Percentiles rank a stretch among this genome's conserved stretches.
phyloP scores from a whole-genome alignment of 2,888 invertebrate species.

The Brachypalpus laphriformis region DNA sequence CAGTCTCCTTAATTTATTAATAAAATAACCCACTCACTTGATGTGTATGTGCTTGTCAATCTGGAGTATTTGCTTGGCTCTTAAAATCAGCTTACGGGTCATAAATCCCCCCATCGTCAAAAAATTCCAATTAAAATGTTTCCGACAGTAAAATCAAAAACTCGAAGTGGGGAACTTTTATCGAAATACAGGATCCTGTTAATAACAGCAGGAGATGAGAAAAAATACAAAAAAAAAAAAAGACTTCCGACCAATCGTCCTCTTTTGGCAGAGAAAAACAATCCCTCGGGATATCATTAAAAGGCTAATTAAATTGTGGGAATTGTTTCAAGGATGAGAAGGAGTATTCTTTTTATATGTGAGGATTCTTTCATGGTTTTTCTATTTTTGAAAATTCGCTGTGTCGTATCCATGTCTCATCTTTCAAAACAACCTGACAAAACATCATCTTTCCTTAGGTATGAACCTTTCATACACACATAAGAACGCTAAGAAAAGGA shows the following conservation, averaged over 20 bases:
- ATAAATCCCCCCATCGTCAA: slow-evolving; percentile 63
- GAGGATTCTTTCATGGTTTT: slow-evolving; percentile 2
- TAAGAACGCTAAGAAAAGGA: not conserved
- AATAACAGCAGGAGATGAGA: slow-evolving; percentile 23
- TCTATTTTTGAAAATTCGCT: not conserved
- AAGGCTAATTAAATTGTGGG: slow-evolving; percentile 71
- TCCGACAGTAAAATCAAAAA: slow-evolving; percentile 54
- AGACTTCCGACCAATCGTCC: not conserved
- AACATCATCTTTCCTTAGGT: slow-evolving; percentile 34
- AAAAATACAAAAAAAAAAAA: not conserved
- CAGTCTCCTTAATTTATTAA: slow-evolving; percentile 29
- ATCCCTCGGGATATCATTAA: slow-evolving; percentile 67
- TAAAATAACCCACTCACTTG: slow-evolving; percentile 39
- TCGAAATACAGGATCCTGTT: slow-evolving; percentile 29
- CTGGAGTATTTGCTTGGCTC: slow-evolving; percentile 62
- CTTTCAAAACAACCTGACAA: slow-evolving; percentile 48
- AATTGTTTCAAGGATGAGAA: slow-evolving; percentile 57
- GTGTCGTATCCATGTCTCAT: slow-evolving; percentile 63
- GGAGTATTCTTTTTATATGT: slow-evolving; percentile 2
- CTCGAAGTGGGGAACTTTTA: slow-evolving; percentile 19
- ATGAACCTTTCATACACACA: not conserved
- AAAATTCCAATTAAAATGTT: slow-evolving; percentile 66
- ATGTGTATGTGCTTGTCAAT: slow-evolving; percentile 46
- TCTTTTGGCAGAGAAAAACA: slow-evolving; percentile 5
- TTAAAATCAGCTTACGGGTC: slow-evolving; percentile 71